Percentiles rank a stretch among this genome's conserved stretches.
Evolutionary conservation across 2,888 invertebrate species (phyloP).

Genomic region (Chrysotoxum bicinctum): DNA sequence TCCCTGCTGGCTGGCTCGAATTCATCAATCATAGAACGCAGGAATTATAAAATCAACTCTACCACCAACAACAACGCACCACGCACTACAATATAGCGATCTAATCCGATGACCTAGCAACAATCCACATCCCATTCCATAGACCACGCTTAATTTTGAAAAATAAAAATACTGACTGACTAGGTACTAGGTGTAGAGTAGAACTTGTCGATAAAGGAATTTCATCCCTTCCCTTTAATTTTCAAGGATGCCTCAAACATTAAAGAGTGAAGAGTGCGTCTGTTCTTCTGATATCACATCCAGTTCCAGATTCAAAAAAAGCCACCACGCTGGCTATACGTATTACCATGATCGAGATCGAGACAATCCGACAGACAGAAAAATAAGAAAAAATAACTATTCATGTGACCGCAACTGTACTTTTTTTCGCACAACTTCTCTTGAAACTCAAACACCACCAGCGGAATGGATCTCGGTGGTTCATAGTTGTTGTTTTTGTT

Average conservation of each 20-base stretch:
- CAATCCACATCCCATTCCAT: constrained; percentile 28
- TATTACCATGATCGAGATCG: constrained; percentile 29
- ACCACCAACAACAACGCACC: neutral
- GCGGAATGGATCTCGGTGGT: constrained; percentile 18
- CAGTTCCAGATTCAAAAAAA: constrained; percentile 7
- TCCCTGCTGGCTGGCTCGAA: constrained; percentile 15
- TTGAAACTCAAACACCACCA: neutral
- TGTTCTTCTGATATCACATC: constrained; percentile 12
- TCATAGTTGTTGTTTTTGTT: constrained; percentile 5
- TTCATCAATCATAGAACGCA: constrained; percentile 57
- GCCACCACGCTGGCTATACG: constrained; percentile 16
- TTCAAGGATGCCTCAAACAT: constrained; percentile 30
- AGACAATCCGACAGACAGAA: constrained; percentile 46
- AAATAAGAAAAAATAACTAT: constrained; percentile 63
- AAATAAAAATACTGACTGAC: constrained; percentile 39
- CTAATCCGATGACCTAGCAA: constrained; percentile 62
- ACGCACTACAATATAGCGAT: neutral
- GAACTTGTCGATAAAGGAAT: constrained; percentile 44
- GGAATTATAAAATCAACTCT: constrained; percentile 17
- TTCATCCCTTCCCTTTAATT: constrained; percentile 43
- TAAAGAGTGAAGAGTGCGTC: constrained; percentile 16
- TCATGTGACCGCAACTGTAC: constrained; percentile 71
- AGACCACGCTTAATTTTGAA: constrained; percentile 23
- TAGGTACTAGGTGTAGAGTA: neutral
- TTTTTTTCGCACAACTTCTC: constrained; percentile 62